These are phyloP conservation scores for Dynastes hyllus DNA, from an alignment of 2,888 invertebrate species.

Conservation along the genomic window DNA sequence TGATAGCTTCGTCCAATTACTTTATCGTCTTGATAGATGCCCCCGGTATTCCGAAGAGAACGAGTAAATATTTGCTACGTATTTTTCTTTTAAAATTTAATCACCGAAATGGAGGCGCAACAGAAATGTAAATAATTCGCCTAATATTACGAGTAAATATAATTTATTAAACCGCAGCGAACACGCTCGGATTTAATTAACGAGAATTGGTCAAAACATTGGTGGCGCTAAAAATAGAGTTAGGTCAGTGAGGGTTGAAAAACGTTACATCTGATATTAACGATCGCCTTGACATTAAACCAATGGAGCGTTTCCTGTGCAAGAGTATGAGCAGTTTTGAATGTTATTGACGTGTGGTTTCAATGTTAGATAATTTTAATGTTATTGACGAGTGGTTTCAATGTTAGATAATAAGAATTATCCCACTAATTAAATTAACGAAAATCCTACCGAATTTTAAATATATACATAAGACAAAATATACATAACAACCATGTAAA, in stretches of 20 bases:
- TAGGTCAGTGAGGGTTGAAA: conserved; percentile 5
- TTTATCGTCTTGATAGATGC: not conserved
- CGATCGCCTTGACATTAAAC: conserved; percentile 20
- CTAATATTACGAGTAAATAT: not conserved
- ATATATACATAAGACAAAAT: too few relatives aligned
- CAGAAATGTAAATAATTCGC: not conserved
- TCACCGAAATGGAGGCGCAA: not conserved
- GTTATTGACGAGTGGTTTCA: too few relatives aligned
- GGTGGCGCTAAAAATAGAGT: conserved; percentile 21
- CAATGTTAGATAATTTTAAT: not conserved
- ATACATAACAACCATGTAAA: too few relatives aligned
- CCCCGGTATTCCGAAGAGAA: too few relatives aligned
- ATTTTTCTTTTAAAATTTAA: not conserved
- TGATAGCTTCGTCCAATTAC: not conserved
- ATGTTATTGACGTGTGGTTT: not conserved
- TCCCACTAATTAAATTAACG: too few relatives aligned
- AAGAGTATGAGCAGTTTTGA: not conserved
- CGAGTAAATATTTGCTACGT: not conserved
- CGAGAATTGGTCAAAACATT: conserved; percentile 16
- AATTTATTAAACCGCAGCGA: conserved; percentile 17
- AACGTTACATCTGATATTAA: conserved; percentile 6
- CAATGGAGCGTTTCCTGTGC: not conserved
- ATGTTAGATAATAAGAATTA: not conserved
- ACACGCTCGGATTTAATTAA: conserved; percentile 30
- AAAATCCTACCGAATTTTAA: not conserved